Base-by-base conservation (phyloP, 2,113 vertebrate species). In the Poeciliopsis retropinna region DNA sequence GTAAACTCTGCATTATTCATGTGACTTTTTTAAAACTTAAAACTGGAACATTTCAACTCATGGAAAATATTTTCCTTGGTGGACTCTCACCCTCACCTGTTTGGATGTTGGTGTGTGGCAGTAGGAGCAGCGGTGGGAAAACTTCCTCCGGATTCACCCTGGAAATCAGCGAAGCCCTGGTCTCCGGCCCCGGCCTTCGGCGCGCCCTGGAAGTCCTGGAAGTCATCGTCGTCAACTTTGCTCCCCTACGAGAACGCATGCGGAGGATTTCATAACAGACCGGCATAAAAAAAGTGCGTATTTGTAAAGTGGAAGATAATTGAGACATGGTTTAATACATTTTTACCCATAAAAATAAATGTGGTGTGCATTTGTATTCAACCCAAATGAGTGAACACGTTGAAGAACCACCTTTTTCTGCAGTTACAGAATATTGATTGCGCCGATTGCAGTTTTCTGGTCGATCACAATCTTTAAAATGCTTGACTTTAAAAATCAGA, bases 141-240 rank as follows among this genome's bases (percentile, higher is more conserved):
- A 70, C 92, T 91, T 85, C 92, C 88, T 15, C 93, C 82, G 0
- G 90, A 92, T 5, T 97, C 97, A 29, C 94, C 95, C 79, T 97
- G 95, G 89, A 99, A 99, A 82, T 98, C 96, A 39, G 92, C 73
- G 89, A 99, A 99, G 3, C 96, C 92, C 29, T 96, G 96, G 71
- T 98, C 97, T 41, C 95, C 94, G 4, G 92, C 90, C 72, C 95
- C 97, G 28, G 96, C 92, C 85, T 97, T 99, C 0, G 98, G 97
- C 54, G 97, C 98, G 87, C 99, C 98, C 91, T 99, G 98, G 86
- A 99, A 99, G 78, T 99, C 98, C 86, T 99, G 98, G 91, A 99
- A 99, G 84, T 99, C 98, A 10, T 99, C 98, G 4, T 99, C 97
- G 70, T 99, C 98, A 12, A 93, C 69, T 92, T 98, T 99, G 74